Base-by-base conservation (phyloP, 2,888 invertebrate species). In the Tiphia femorata region DNA sequence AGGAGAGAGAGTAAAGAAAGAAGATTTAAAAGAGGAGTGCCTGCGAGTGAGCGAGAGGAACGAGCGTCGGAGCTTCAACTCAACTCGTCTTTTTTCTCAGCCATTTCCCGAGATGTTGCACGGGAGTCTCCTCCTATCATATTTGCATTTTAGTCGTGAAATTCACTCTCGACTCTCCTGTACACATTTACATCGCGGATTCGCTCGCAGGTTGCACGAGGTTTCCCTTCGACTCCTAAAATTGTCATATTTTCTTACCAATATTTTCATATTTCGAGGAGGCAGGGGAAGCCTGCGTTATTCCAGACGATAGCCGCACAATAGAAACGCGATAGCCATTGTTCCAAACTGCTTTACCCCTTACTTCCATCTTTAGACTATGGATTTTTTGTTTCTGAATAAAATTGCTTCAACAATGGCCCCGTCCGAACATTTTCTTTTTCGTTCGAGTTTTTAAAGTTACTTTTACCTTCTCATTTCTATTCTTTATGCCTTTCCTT, bases 361-460 rank as follows among this genome's bases (percentile, higher is more conserved):
- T n/a, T n/a, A n/a, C n/a, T n/a, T n/a, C n/a, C n/a, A n/a, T n/a
- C n/a, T n/a, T n/a, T n/a, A n/a, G n/a, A n/a, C n/a, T n/a, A n/a
- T n/a, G n/a, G 78, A 79, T 79, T 79, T 77, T 79, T 76, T 72
- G 65, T 64, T 72, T 70, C 72, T 79, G 79, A 79, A 80, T 80
- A 77, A 79, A 79, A 80, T 80, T 79, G 41, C 49, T 47, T 50
- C 57, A 58, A 53, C 56, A 49, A 48, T 29, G 40, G 27, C 40
- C 56, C 54, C 58, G 57, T 67, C 59, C 67, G 62, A 54, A 62
- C 20, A 4, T 20, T 19, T 12, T 33, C 33, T 33, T 33, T 33
- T 21, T 41, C 12, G n/a, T 49, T 46, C 40, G 14, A 33, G 38
- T 49, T 43, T 30, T 47, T 20, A n/a, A 16, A 44, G 27, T 21